Conservation (phyloP, 2,113 vertebrate genomes). For the Otolemur garnettii region DNA sequence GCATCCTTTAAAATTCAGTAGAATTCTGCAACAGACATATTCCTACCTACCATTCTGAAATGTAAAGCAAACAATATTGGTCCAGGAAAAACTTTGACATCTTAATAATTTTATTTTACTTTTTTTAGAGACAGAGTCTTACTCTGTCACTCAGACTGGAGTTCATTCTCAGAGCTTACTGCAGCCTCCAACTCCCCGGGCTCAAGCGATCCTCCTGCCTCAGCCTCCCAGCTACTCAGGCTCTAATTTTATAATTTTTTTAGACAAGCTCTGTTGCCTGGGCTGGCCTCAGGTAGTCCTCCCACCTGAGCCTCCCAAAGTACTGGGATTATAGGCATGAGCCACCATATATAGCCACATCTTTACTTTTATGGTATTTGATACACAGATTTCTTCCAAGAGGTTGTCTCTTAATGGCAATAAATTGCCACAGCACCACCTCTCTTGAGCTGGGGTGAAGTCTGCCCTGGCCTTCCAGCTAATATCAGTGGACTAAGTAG, state of each 20-base stretch:
- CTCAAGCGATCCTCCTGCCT: too few relatives aligned
- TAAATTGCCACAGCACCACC: background rate
- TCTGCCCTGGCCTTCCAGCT: background rate
- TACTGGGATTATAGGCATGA: too few relatives aligned
- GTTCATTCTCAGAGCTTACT: too few relatives aligned
- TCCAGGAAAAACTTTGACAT: background rate
- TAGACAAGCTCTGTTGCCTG: too few relatives aligned
- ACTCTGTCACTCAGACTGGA: too few relatives aligned
- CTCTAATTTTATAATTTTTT: too few relatives aligned
- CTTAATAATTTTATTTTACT: too few relatives aligned
- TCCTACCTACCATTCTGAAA: constrained; percentile 43
- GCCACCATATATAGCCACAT: background rate
- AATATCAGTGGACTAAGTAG: background rate
- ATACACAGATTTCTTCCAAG: background rate
- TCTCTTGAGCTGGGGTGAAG: background rate
- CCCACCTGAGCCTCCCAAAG: too few relatives aligned
- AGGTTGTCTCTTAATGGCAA: background rate
- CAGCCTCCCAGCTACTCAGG: too few relatives aligned
- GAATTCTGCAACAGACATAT: background rate
- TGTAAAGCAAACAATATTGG: constrained; percentile 25
- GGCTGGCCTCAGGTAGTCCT: too few relatives aligned
- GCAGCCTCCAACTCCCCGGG: too few relatives aligned
- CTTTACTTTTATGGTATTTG: constrained; percentile 41
- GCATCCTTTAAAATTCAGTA: constrained; percentile 8
- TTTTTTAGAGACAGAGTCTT: too few relatives aligned